These are phyloP conservation scores for Acronicta psi DNA, from an alignment of 2,888 invertebrate species.

Conservation along the genomic window DNA sequence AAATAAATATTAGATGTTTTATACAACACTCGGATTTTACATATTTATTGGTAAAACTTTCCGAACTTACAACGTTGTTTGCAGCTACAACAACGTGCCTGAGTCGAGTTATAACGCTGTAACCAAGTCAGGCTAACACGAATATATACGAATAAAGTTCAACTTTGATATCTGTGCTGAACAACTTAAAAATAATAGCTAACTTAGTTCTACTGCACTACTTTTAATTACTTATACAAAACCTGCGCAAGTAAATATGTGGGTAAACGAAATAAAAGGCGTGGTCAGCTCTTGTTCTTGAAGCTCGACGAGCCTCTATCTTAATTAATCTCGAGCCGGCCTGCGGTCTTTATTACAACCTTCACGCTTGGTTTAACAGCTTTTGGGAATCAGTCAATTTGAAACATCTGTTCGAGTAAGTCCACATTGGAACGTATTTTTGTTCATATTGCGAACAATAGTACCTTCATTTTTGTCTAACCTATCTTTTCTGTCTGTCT, in stretches of 20 bases:
- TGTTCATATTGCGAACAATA: slow-evolving; percentile 48
- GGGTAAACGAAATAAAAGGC: slow-evolving; percentile 67
- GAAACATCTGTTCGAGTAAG: slow-evolving; percentile 69
- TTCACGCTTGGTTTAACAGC: slow-evolving; percentile 79
- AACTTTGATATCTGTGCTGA: slow-evolving; percentile 1
- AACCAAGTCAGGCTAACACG: slow-evolving; percentile 27
- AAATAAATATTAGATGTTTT: too few relatives aligned
- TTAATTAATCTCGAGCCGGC: slow-evolving; percentile 79
- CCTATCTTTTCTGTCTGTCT: slow-evolving; percentile 20
- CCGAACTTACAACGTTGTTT: slow-evolving; percentile 10
- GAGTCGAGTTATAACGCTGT: slow-evolving; percentile 31
- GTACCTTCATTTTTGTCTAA: slow-evolving; percentile 25
- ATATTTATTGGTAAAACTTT: background rate
- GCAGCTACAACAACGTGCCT: slow-evolving; percentile 19
- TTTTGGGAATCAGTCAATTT: slow-evolving; percentile 77
- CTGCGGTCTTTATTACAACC: slow-evolving; percentile 79
- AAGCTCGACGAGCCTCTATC: slow-evolving; percentile 72
- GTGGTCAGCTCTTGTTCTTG: slow-evolving; percentile 72
- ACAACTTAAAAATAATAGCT: slow-evolving; percentile 10
- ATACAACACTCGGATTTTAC: background rate
- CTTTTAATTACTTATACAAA: slow-evolving; percentile 25
- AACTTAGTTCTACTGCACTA: too few relatives aligned
- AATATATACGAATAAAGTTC: slow-evolving; percentile 25
- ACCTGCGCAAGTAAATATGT: slow-evolving; percentile 43
- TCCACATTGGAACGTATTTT: slow-evolving; percentile 51